Percentiles rank a stretch among this genome's conserved stretches.
phyloP scores from a whole-genome alignment of 2,113 vertebrate species.

The Aleadryas rufinucha region DNA sequence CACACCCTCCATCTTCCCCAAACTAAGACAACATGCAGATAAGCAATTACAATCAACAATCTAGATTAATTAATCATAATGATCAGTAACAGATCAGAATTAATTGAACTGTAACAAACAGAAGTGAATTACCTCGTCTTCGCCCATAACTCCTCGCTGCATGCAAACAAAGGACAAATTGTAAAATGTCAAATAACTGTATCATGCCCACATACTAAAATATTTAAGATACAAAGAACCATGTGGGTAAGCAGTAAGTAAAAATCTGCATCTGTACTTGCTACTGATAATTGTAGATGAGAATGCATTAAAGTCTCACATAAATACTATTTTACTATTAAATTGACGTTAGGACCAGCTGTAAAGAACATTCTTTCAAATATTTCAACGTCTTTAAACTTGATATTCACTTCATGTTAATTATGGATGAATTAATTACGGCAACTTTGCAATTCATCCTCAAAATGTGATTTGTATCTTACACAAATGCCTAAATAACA shows the following conservation, averaged over 20 bases:
- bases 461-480: background rate
- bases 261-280: background rate
- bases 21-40: conserved; percentile 32
- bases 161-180: conserved; percentile 91
- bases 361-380: background rate
- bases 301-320: background rate
- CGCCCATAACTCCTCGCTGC: conserved; percentile 99
- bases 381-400: background rate
- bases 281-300: background rate
- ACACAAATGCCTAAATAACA: background rate
- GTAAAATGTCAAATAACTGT: conserved; percentile 72
- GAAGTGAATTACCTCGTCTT: conserved; percentile 96
- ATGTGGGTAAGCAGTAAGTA: conserved; percentile 46
- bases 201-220: conserved; percentile 63
- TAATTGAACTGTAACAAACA: conserved; percentile 74
- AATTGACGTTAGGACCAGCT: background rate
- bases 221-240: conserved; percentile 49
- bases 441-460: background rate
- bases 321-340: background rate
- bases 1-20: background rate
- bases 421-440: background rate
- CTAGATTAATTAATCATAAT: conserved; percentile 59
- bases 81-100: conserved; percentile 68
- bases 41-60: conserved; percentile 22
- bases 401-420: background rate